These are phyloP conservation scores for Ovis aries DNA, from an alignment of 2,113 vertebrate species.

Conservation along the genomic window DNA sequence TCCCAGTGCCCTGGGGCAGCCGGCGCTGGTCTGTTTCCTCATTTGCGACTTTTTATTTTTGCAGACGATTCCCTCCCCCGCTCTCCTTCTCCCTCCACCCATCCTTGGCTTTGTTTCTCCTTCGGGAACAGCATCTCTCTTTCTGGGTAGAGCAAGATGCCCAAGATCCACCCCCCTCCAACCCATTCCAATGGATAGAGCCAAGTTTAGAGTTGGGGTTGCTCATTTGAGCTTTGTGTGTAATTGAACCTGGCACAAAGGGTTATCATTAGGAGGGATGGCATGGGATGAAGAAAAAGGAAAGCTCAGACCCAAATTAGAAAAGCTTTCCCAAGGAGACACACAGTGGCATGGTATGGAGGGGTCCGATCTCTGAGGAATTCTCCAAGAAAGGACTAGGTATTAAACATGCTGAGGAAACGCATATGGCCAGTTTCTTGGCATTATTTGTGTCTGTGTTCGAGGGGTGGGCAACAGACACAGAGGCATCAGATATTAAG, in stretches of 20 bases:
- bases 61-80: accelerated
- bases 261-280: slow-evolving; percentile 39
- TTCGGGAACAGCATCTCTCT: neutral
- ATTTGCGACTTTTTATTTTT: neutral
- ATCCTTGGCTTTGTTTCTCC: neutral
- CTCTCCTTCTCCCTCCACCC: neutral
- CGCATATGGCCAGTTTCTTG: neutral
- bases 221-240: slow-evolving; percentile 25
- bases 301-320: slow-evolving; percentile 6
- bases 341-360: neutral
- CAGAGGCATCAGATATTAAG: neutral
- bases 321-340: neutral
- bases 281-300: neutral
- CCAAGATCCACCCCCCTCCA: neutral
- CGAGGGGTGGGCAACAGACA: neutral
- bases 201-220: slow-evolving; percentile 36
- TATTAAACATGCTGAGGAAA: neutral
- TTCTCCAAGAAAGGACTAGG: neutral
- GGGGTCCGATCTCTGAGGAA: neutral
- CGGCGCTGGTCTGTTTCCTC: neutral
- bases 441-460: neutral
- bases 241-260: slow-evolving; percentile 49
- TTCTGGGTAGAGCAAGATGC: neutral
- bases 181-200: neutral
- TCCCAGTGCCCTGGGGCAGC: neutral